Evolutionary conservation across 1,140 invertebrate species (phyloP).

Genomic region (Papilio xuthus): DNA sequence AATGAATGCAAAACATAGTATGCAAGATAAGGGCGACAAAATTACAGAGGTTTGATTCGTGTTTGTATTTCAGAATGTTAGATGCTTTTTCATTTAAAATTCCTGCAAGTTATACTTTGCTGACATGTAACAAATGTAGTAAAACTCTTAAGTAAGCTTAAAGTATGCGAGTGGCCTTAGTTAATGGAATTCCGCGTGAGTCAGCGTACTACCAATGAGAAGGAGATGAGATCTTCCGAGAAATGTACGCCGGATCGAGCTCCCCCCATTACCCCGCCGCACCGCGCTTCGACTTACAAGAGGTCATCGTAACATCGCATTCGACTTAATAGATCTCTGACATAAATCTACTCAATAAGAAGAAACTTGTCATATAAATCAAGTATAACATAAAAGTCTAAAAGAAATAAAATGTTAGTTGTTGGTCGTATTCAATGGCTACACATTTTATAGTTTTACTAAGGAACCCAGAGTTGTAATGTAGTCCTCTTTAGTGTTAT

Average conservation of each 20-base stretch:
- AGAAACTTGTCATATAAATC: conserved; percentile 20
- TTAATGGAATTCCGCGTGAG: conserved; percentile 24
- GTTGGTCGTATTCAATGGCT: not conserved
- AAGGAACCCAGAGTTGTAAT: not conserved
- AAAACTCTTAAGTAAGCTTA: not conserved
- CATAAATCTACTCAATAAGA: conserved; percentile 21
- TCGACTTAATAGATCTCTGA: conserved; percentile 1
- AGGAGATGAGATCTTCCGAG: conserved; percentile 19
- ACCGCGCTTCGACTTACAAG: not conserved
- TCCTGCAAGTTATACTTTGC: too few relatives aligned
- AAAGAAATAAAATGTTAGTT: conserved; percentile 1
- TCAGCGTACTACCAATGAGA: conserved; percentile 3
- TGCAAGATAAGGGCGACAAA: too few relatives aligned
- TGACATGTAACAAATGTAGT: too few relatives aligned
- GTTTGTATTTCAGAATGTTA: too few relatives aligned
- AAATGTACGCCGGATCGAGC: conserved; percentile 27
- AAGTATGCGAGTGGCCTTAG: conserved; percentile 17
- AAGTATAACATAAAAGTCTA: conserved; percentile 4
- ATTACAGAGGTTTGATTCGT: too few relatives aligned
- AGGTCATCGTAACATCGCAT: conserved; percentile 7
- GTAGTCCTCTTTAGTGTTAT: not conserved
- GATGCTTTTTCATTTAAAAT: too few relatives aligned
- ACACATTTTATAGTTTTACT: not conserved
- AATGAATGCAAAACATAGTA: not conserved
- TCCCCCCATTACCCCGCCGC: not conserved